phyloP scores from a whole-genome alignment of 2,113 vertebrate genomes.

The Boulengeromyrus knoepffleri region DNA sequence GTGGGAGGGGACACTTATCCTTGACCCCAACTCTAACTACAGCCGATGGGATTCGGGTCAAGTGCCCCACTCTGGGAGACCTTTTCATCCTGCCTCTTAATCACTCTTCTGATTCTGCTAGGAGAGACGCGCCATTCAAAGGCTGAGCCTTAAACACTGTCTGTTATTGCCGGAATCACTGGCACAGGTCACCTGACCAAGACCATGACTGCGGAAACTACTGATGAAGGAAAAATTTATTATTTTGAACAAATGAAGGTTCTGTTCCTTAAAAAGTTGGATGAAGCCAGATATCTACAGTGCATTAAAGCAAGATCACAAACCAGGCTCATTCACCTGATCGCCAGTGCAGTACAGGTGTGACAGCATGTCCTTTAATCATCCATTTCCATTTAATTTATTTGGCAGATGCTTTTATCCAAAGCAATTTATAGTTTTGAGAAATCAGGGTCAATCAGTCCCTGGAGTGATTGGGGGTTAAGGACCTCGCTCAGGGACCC shows the following conservation, averaged over 20 bases:
- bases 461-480: too few relatives aligned
- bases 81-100: background rate
- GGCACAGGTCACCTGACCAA: background rate
- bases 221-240: background rate
- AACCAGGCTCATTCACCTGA: too few relatives aligned
- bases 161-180: background rate
- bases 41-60: background rate
- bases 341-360: too few relatives aligned
- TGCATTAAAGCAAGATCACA: too few relatives aligned
- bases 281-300: background rate
- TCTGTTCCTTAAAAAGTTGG: background rate
- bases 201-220: background rate
- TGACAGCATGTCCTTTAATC: too few relatives aligned
- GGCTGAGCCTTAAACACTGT: background rate
- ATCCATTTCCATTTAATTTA: too few relatives aligned
- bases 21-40: too few relatives aligned
- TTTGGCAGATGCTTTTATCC: too few relatives aligned
- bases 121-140: background rate
- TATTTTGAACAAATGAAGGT: background rate
- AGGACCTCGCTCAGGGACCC: too few relatives aligned
- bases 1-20: too few relatives aligned
- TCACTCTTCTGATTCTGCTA: background rate
- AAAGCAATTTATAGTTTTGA: too few relatives aligned
- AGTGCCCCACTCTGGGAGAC: background rate
- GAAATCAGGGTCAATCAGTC: too few relatives aligned